phyloP scores from a whole-genome alignment of 2,113 vertebrate species.

The human (Homo sapiens) region DNA sequence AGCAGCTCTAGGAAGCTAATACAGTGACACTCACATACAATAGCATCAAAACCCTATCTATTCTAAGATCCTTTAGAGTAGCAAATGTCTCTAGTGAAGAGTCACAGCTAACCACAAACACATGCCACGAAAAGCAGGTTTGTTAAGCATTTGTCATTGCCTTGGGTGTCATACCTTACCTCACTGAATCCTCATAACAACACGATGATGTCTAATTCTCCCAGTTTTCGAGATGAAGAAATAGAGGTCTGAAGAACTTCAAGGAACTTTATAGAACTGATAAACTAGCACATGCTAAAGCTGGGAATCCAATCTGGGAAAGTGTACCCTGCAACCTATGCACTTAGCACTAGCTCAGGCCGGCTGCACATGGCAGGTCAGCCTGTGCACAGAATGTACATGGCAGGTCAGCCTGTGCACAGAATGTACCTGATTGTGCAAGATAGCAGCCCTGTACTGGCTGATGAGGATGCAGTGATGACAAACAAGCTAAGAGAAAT shows the following conservation, averaged over 20 bases:
- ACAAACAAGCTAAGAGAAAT: not conserved
- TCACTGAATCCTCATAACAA: not conserved
- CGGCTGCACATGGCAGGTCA: rapidly evolving
- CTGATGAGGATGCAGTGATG: not conserved
- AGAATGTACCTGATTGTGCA: rapidly evolving
- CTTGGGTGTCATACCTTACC: not conserved
- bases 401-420: rapidly evolving
- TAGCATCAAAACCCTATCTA: too few relatives aligned
- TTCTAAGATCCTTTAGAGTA: not conserved
- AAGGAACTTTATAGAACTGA: not conserved
- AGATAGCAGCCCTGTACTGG: rapidly evolving
- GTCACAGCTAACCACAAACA: not conserved
- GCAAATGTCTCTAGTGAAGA: not conserved
- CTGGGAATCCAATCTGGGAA: not conserved
- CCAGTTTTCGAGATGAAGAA: not conserved
- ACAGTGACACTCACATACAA: not conserved
- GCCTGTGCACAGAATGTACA: rapidly evolving
- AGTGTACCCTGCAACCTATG: rapidly evolving
- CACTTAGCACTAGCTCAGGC: not conserved
- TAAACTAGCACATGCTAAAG: not conserved
- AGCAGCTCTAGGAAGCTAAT: not conserved
- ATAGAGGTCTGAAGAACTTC: not conserved
- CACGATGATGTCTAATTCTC: not conserved
- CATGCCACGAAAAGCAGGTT: not conserved
- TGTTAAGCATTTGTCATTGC: not conserved